Conservation (phyloP, 2,113 vertebrate genomes). For the Amphiprion ocellaris region DNA sequence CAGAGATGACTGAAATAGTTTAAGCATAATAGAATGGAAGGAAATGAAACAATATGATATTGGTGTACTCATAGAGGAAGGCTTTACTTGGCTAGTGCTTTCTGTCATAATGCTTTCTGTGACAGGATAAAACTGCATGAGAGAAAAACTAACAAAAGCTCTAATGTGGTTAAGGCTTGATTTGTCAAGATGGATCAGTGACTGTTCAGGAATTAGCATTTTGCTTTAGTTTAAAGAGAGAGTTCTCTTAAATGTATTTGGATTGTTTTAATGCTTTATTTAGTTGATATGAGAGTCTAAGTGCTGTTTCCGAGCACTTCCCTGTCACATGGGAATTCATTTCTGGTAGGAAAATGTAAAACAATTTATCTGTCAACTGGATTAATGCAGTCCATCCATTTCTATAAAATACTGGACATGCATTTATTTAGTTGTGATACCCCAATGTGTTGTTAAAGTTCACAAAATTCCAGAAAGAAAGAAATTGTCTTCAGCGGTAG, state of each 20-base stretch:
- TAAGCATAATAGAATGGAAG: background rate
- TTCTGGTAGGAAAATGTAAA: no score
- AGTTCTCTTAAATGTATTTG: background rate
- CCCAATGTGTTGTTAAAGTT: no score
- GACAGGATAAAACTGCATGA: background rate
- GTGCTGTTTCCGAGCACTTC: no score
- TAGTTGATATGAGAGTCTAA: no score
- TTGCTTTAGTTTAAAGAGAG: background rate
- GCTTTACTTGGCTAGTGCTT: background rate
- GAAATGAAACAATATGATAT: conserved; percentile 1
- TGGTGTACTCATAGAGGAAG: background rate
- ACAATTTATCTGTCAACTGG: no score
- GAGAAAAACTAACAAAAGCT: background rate
- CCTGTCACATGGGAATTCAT: no score
- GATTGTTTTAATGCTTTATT: background rate
- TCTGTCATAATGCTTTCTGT: background rate
- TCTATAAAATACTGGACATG: no score
- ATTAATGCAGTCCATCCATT: no score
- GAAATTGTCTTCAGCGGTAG: no score
- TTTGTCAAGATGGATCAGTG: background rate
- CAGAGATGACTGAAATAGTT: conserved; percentile 3
- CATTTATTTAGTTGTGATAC: no score
- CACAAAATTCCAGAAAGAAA: no score
- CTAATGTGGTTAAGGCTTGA: no score
- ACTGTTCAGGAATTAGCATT: background rate